These are phyloP conservation scores for Glossosoma conforme DNA, from an alignment of 1,140 invertebrate genomes.

Conservation along the genomic window DNA sequence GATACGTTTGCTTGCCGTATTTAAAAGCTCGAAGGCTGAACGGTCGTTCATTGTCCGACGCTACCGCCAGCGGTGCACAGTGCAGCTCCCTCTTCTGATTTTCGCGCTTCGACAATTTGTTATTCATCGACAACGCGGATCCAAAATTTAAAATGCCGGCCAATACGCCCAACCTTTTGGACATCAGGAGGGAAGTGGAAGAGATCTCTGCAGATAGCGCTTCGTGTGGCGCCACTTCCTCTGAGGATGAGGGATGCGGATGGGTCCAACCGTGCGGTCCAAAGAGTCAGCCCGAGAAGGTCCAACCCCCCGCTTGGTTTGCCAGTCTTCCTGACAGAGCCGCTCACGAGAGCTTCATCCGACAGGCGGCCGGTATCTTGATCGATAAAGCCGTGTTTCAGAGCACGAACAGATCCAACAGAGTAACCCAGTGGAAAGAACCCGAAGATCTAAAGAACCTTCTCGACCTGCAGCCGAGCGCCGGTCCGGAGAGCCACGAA, in stretches of 20 bases:
- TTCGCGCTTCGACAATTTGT: too few relatives aligned
- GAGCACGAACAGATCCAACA: slow-evolving; percentile 60
- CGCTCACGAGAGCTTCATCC: slow-evolving; percentile 67
- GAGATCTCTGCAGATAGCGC: slow-evolving; percentile 16
- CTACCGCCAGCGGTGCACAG: slow-evolving; percentile 17
- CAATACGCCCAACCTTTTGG: slow-evolving; percentile 27
- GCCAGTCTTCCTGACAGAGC: slow-evolving; percentile 52
- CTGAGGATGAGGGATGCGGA: slow-evolving; percentile 23
- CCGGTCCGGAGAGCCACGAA: slow-evolving; percentile 58
- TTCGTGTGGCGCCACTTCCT: slow-evolving; percentile 28
- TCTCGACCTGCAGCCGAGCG: slow-evolving; percentile 62
- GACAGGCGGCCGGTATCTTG: slow-evolving; percentile 63
- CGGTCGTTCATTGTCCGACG: slow-evolving; percentile 19
- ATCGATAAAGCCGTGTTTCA: slow-evolving; percentile 70
- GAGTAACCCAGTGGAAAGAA: slow-evolving; percentile 70
- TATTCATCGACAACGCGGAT: not conserved
- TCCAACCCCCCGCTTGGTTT: slow-evolving; percentile 32
- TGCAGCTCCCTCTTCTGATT: slow-evolving; percentile 1
- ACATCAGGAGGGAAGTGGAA: slow-evolving; percentile 14
- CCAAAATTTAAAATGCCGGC: slow-evolving; percentile 26
- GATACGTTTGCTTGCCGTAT: slow-evolving; percentile 21
- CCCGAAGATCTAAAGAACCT: slow-evolving; percentile 60
- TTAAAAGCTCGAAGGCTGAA: slow-evolving; percentile 29
- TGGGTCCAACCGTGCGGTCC: slow-evolving; percentile 14
- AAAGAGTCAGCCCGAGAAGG: slow-evolving; percentile 1